Evolutionary conservation across 2,888 invertebrate species (phyloP), one percentile per base, ranked within the genome.

Genomic region (Carcina quercana): DNA sequence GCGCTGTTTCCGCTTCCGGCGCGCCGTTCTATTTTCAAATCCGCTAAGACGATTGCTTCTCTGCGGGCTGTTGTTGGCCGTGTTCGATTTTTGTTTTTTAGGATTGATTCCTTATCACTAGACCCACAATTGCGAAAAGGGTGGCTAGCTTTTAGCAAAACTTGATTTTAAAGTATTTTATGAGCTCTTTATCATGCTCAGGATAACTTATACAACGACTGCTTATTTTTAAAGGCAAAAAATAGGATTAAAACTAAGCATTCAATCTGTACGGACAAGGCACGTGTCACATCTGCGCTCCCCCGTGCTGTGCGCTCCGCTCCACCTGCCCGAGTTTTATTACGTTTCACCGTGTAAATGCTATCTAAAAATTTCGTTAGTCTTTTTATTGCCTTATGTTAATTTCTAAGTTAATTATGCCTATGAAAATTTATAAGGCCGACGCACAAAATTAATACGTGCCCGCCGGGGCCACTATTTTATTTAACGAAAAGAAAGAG

Each of bases 381-480:
- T 55, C 60, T 68, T 67, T 83, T 82, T 82, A 82, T 80, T 63
- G 65, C 69, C 61, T 70, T 80, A 82, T 82, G 83, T 79, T 82
- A 83, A 83, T 83, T 82, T 73, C 73, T 73, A 74, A 79, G 65
- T 67, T 83, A 83, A 83, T 83, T 79, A 82, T 75, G 71, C 66
- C 78, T 71, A 80, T 75, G 82, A 79, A 80, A 79, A 79, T 82
- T 60, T 79, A 82, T 80, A 75, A 78, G 74, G 61, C 57, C 47
- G 59, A 57, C 58, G 66, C 60, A 67, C 67, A 62, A 64, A 76
- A 80, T 80, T 82, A 80, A 80, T 80, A 75, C 61, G 42, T 56
- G 55, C 53, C 54, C 50, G 62, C 56, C 59, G 66, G 74, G 78
- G 72, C 64, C 66, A 72, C 65, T 56, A 62, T 67, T 72, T 69